phyloP scores from a whole-genome alignment of 2,113 vertebrate species.

The Rutilus rutilus region DNA sequence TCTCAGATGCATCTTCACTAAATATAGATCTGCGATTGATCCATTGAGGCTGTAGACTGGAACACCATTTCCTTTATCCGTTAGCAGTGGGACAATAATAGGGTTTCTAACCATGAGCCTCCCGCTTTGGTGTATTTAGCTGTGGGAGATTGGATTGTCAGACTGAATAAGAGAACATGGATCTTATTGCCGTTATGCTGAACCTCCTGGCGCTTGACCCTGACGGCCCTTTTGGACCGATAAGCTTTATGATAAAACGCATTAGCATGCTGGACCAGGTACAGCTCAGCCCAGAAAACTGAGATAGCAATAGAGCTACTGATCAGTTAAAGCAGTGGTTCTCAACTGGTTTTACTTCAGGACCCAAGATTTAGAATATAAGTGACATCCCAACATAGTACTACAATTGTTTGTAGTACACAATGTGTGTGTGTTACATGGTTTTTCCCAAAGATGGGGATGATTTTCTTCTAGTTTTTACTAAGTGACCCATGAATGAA shows the following conservation, averaged over 20 bases:
- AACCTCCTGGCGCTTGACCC: constrained; percentile 72
- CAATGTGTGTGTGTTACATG: background rate
- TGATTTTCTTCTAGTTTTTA: background rate
- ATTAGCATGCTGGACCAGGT: constrained; percentile 78
- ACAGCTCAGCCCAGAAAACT: constrained; percentile 54
- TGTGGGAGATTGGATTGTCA: constrained; percentile 50
- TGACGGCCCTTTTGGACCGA: constrained; percentile 68
- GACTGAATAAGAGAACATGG: constrained; percentile 60
- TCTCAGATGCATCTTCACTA: constrained; percentile 43
- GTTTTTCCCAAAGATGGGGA: background rate
- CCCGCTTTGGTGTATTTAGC: constrained; percentile 37
- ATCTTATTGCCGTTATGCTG: constrained; percentile 73
- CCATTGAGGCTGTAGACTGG: constrained; percentile 26
- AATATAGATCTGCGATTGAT: constrained; percentile 45
- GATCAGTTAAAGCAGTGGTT: background rate
- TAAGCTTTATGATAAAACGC: constrained; percentile 78
- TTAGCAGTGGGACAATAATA: constrained; percentile 23
- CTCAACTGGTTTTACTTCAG: constrained; percentile 1
- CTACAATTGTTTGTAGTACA: background rate
- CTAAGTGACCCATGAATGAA: background rate
- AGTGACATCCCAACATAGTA: background rate
- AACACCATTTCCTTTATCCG: constrained; percentile 25
- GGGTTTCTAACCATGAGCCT: constrained; percentile 13
- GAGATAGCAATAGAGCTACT: constrained; percentile 25
- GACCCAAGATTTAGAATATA: background rate